Percentiles rank a stretch among this genome's conserved stretches.
Conservation (phyloP, 2,113 vertebrate genomes). For the Thinocorus orbignyianus region DNA sequence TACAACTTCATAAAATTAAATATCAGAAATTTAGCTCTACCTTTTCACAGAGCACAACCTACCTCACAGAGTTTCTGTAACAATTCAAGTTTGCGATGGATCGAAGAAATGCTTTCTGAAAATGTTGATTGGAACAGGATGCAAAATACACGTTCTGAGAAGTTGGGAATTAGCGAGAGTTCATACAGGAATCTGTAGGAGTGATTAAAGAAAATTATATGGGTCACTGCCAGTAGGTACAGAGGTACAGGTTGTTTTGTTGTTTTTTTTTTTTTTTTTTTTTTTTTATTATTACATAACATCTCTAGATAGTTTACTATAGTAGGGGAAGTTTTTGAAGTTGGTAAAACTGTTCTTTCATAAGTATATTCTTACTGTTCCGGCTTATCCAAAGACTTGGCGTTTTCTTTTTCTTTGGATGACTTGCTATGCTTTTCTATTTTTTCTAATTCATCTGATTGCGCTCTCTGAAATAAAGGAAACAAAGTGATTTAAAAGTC, state of each 20-base stretch:
- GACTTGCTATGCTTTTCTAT: constrained; percentile 89
- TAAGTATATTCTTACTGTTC: constrained; percentile 86
- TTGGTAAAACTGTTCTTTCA: neutral
- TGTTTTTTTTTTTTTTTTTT: neutral
- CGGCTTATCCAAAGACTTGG: constrained; percentile 93
- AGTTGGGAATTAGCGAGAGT: constrained; percentile 92
- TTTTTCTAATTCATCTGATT: constrained; percentile 89
- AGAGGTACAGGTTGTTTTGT: no score
- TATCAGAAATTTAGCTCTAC: neutral
- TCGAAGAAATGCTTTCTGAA: constrained; percentile 88
- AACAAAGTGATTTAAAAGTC: neutral
- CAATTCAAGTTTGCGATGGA: constrained; percentile 88
- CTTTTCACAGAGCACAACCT: constrained; percentile 30
- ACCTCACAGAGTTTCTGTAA: constrained; percentile 92
- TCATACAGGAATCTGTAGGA: constrained; percentile 90
- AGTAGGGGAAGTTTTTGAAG: neutral
- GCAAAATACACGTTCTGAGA: constrained; percentile 93
- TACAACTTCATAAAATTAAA: constrained; percentile 3
- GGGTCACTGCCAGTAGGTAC: neutral
- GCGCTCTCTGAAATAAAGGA: constrained; percentile 83
- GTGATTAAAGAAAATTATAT: neutral
- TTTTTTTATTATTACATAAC: neutral
- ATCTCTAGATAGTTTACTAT: neutral
- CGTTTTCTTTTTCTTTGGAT: constrained; percentile 83
- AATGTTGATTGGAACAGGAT: constrained; percentile 95